These are phyloP conservation scores for Brachypalpus laphriformis DNA, from an alignment of 2,888 invertebrate genomes.

Conservation along the genomic window DNA sequence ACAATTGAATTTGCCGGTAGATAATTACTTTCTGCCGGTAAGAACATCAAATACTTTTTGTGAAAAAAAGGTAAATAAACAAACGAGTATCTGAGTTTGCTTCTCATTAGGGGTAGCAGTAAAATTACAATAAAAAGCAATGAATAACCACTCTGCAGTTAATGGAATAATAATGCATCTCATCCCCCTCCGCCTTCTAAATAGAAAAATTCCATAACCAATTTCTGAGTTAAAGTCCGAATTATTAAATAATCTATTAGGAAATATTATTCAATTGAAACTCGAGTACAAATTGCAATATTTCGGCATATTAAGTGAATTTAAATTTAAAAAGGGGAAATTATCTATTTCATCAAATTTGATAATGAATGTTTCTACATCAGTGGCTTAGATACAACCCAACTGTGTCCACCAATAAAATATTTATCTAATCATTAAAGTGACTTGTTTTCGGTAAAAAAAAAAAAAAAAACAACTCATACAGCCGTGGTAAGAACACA, in stretches of 20 bases:
- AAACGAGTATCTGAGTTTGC: background rate
- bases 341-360: background rate
- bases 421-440: conserved; percentile 45
- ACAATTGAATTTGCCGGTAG: background rate
- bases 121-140: background rate
- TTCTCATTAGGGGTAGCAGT: background rate
- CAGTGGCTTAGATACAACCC: background rate
- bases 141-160: background rate
- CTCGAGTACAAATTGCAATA: conserved; percentile 15
- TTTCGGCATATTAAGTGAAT: conserved; percentile 6
- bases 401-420: background rate
- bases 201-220: conserved; percentile 5
- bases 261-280: conserved; percentile 25
- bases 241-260: conserved; percentile 12
- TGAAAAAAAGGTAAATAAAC: too few species aligned
- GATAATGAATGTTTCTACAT: background rate
- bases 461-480: background rate
- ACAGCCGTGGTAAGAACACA: background rate
- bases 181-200: background rate
- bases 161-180: conserved; percentile 7
- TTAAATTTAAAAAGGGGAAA: background rate
- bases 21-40: background rate
- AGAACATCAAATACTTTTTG: background rate
- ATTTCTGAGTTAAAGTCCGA: conserved; percentile 8
- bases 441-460: conserved; percentile 14